Base-by-base conservation (phyloP, 2,797 vertebrate species). In the Acrocephalus scirpaceus region DNA sequence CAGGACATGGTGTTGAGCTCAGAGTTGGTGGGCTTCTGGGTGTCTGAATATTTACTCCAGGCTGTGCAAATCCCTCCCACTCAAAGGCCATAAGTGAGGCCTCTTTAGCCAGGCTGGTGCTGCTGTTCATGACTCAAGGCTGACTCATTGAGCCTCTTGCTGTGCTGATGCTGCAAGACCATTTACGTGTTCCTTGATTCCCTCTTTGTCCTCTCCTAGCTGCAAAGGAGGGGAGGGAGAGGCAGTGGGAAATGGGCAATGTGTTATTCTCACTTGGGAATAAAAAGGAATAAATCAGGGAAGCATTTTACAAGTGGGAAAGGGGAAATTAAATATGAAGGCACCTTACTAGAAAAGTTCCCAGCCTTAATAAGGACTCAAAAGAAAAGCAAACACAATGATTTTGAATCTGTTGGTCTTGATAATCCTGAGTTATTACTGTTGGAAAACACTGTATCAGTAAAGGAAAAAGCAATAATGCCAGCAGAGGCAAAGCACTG, bases 121-220 rank as follows among this genome's bases (percentile, higher is more conserved):
- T 83, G 42, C 29, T 83, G 44, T 44, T 70, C 34, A 8, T 69
- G 54, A 86, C 61, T 75, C 73, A 45, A 66, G 47, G 36, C 21
- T 94, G 88, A 76, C 38, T 89, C 17, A 2, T 3, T n/a, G 53
- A 70, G 12, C 23, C 56, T 42, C 32, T 60, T 53, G 50, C 56
- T 66, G 36, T 79, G 44, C 78, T 87, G 56, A 65, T 62, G 66
- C 65, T 74, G 65, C 69, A 80, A 64, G 45, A 69, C 9, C n/a
- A 54, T 38, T 38, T 32, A 36, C 0, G 1, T 29, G 16, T 36
- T 42, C 54, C 38, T 50, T 9, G 18, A 34, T 13, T 10, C 0
- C 7, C 29, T 88, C 5, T 12, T 86, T 17, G 21, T 61, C 29
- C 29, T 79, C 30, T 47, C 60, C 30, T 71, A 53, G 65, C 40